These are phyloP conservation scores for Chunga burmeisteri DNA, from an alignment of 2,113 vertebrate species.

Conservation along the genomic window DNA sequence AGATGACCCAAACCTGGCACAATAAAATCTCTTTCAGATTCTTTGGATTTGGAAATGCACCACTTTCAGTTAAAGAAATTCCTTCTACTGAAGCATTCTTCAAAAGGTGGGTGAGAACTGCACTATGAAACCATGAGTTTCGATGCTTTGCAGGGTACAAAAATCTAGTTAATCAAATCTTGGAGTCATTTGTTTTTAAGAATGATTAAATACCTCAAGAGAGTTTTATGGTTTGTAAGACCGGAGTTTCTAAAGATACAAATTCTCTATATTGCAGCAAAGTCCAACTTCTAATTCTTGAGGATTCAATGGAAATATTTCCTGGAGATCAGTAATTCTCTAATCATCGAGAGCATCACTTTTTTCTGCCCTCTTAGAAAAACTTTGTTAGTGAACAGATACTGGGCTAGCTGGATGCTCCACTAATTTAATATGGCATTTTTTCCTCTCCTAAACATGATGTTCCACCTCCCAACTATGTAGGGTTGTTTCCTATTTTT, in stretches of 20 bases:
- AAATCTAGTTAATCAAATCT: background rate
- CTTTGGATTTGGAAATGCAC: background rate
- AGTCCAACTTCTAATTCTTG: background rate
- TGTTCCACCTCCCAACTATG: background rate
- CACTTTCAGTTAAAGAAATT: background rate
- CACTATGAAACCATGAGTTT: background rate
- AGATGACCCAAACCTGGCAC: background rate
- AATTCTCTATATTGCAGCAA: background rate
- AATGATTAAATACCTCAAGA: background rate
- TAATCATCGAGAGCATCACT: background rate
- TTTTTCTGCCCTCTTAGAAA: background rate
- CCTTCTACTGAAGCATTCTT: background rate
- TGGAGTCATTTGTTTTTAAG: background rate
- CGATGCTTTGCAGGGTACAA: background rate
- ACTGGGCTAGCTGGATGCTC: background rate
- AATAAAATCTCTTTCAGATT: background rate
- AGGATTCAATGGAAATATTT: background rate
- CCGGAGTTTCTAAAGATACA: background rate
- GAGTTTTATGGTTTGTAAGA: background rate
- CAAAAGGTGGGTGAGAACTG: background rate
- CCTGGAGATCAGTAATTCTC: background rate
- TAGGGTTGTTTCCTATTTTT: background rate
- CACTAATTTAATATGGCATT: background rate
- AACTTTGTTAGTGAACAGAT: background rate
- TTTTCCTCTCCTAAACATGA: background rate